These are phyloP conservation scores for Ladona fulva DNA, from an alignment of 1,140 invertebrate genomes.

Conservation along the genomic window DNA sequence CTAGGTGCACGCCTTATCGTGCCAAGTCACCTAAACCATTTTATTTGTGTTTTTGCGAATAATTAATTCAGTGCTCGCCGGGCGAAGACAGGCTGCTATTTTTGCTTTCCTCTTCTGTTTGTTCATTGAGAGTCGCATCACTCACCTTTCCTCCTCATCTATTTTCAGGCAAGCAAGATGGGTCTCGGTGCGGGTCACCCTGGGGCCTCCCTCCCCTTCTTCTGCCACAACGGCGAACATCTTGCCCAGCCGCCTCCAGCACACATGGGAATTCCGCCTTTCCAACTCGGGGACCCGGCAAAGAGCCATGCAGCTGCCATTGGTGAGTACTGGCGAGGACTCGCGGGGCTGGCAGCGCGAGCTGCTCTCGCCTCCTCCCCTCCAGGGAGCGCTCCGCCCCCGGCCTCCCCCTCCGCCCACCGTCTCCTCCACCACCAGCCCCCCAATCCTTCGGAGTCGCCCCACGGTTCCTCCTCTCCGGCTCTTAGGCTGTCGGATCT, in stretches of 20 bases:
- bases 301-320: constrained; percentile 42
- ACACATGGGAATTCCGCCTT: constrained; percentile 93
- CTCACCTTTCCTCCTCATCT: background rate
- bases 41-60: too few species aligned
- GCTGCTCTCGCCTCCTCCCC: constrained; percentile 1
- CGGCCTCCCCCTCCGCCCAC: constrained; percentile 26
- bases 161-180: constrained; percentile 81
- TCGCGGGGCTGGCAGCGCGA: constrained; percentile 20
- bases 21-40: too few species aligned
- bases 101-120: too few species aligned
- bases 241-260: constrained; percentile 87
- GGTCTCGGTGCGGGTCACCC: constrained; percentile 60
- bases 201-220: constrained; percentile 64
- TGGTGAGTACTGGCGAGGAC: constrained; percentile 48
- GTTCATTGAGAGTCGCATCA: too few species aligned
- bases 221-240: constrained; percentile 78
- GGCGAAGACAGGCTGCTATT: too few species aligned
- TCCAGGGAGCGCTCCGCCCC: constrained; percentile 23
- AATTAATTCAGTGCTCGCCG: too few species aligned
- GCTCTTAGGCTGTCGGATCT: background rate
- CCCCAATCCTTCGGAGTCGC: constrained; percentile 3
- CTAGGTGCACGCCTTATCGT: too few species aligned
- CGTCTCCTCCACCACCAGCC: constrained; percentile 15
- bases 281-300: constrained; percentile 69
- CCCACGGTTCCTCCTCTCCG: background rate